A percentile compares a stretch with the other conserved stretches of the same genome.
Conservation (phyloP, 2,797 vertebrate species). For the Bovichtus variegatus region DNA sequence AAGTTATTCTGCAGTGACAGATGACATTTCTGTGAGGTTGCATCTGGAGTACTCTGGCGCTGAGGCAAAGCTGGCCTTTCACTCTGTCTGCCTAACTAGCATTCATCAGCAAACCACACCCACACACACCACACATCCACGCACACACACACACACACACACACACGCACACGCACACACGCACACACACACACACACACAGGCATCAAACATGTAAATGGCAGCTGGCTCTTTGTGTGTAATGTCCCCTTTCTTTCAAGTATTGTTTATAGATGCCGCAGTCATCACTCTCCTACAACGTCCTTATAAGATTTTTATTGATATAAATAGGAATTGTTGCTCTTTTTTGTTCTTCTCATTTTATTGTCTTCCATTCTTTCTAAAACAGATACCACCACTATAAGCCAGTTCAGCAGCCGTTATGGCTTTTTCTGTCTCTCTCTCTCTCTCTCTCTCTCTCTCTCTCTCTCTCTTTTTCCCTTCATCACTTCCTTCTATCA, state of each 20-base stretch:
- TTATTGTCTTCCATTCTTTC: constrained; percentile 7
- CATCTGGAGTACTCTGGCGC: constrained; percentile 70
- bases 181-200: constrained; percentile 35
- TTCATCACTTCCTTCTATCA: background rate
- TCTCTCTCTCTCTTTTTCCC: too few relatives aligned
- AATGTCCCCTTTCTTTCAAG: constrained; percentile 20
- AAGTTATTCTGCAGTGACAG: constrained; percentile 79
- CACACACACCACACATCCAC: constrained; percentile 7
- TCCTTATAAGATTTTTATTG: constrained; percentile 16
- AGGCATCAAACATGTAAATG: constrained; percentile 63
- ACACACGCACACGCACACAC: constrained; percentile 22
- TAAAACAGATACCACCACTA: constrained; percentile 14
- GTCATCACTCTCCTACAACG: constrained; percentile 1
- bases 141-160: constrained; percentile 35
- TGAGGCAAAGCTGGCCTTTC: constrained; percentile 80
- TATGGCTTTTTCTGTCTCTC: background rate
- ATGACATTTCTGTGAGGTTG: constrained; percentile 82
- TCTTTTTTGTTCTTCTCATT: constrained; percentile 10
- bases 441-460: too few relatives aligned
- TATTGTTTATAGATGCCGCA: constrained; percentile 20
- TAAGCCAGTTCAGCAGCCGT: background rate
- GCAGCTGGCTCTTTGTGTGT: constrained; percentile 43
- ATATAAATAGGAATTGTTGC: constrained; percentile 7
- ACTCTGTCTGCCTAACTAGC: constrained; percentile 72
- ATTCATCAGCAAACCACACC: constrained; percentile 67